phyloP scores from a whole-genome alignment of 2,888 invertebrate genomes.

The Cheilosia vernalis region DNA sequence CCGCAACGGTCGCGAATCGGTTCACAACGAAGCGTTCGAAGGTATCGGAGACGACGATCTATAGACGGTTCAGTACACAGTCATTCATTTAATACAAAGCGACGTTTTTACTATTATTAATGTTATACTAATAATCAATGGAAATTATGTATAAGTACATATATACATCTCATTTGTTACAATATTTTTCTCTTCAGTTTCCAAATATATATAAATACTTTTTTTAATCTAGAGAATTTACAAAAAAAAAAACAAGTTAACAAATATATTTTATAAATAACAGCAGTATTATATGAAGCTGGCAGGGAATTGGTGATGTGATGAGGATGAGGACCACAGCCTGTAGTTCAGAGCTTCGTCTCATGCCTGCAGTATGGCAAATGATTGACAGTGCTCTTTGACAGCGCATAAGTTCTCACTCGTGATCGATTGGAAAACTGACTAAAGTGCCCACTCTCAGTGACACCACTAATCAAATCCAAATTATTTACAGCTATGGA shows the following conservation, averaged over 20 bases:
- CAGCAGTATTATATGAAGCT: slow-evolving; percentile 1
- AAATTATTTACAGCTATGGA: slow-evolving; percentile 77
- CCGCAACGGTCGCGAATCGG: slow-evolving; percentile 88
- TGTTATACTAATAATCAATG: slow-evolving; percentile 65
- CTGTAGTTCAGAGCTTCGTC: slow-evolving; percentile 76
- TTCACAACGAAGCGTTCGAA: slow-evolving; percentile 96
- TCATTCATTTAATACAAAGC: slow-evolving; percentile 38
- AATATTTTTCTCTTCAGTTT: slow-evolving; percentile 49
- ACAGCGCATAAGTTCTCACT: slow-evolving; percentile 75
- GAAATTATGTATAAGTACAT: slow-evolving; percentile 64
- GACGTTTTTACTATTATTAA: slow-evolving; percentile 65
- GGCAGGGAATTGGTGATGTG: not conserved
- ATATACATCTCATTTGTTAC: slow-evolving; percentile 62
- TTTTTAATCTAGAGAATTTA: slow-evolving; percentile 58
- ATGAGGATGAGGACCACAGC: slow-evolving; percentile 27
- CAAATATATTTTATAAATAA: slow-evolving; percentile 60
- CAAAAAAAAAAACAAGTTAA: slow-evolving; percentile 33
- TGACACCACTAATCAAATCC: slow-evolving; percentile 77
- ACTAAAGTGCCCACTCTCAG: slow-evolving; percentile 64
- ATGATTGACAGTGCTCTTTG: slow-evolving; percentile 72
- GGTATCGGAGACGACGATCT: slow-evolving; percentile 97
- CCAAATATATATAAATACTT: slow-evolving; percentile 48
- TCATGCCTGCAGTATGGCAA: slow-evolving; percentile 77
- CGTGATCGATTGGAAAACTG: slow-evolving; percentile 76
- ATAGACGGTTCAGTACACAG: slow-evolving; percentile 82